These are phyloP conservation scores for Ia io DNA, from an alignment of 2,113 vertebrate genomes.

Conservation along the genomic window DNA sequence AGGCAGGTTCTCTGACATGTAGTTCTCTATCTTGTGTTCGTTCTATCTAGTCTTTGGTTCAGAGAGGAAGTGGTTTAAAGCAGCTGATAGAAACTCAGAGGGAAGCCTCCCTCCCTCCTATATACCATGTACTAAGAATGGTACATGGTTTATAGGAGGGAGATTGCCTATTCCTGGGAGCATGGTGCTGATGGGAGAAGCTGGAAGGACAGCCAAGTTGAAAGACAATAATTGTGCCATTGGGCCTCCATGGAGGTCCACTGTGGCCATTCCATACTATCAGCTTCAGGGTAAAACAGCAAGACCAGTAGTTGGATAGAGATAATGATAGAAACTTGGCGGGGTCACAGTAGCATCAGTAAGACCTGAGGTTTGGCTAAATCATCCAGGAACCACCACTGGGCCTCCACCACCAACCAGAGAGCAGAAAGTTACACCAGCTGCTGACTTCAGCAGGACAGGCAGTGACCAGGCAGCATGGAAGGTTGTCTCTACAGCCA, in stretches of 20 bases:
- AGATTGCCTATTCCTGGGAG: neutral
- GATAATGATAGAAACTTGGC: neutral
- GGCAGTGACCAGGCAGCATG: neutral
- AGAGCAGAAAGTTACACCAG: neutral
- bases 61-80: neutral
- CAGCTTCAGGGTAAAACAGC: neutral
- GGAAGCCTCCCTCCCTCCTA: neutral
- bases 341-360: accelerated
- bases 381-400: neutral
- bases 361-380: neutral
- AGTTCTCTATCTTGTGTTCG: neutral
- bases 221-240: neutral
- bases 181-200: neutral
- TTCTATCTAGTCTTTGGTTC: neutral
- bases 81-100: neutral
- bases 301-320: neutral
- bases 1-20: neutral
- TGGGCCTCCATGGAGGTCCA: no score
- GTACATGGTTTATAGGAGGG: neutral
- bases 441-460: neutral
- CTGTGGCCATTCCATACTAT: neutral
- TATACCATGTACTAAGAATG: neutral
- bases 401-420: neutral
- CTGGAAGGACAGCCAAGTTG: neutral
- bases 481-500: neutral